Conservation (phyloP, 2,797 vertebrate species). For the Gymnothorax javanicus region DNA sequence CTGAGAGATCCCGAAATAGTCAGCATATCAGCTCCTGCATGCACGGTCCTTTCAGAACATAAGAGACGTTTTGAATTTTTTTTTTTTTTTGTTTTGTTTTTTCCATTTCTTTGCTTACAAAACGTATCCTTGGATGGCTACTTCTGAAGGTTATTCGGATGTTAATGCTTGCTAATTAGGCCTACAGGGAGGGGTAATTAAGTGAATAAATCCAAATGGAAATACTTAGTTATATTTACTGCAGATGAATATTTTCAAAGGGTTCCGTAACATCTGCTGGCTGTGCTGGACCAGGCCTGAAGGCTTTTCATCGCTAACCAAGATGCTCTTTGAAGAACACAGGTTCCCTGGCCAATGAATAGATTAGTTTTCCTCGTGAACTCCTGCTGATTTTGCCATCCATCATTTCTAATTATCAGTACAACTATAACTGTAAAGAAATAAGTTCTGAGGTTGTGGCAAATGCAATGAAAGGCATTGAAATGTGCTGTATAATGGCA, state of each 20-base stretch:
- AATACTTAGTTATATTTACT: neutral
- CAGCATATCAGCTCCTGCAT: neutral
- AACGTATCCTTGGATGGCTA: neutral
- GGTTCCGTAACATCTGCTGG: neutral
- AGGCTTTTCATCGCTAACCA: neutral
- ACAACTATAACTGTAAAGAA: neutral
- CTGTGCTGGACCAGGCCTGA: neutral
- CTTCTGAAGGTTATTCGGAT: neutral
- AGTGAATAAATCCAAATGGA: neutral
- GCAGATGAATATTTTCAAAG: conserved; percentile 21
- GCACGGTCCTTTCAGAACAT: neutral
- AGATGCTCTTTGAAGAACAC: neutral
- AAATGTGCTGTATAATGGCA: neutral
- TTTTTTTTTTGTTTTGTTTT: neutral
- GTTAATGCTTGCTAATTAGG: neutral
- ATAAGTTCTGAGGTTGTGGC: neutral
- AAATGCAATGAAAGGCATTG: neutral
- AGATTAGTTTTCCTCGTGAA: neutral
- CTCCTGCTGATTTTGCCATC: neutral
- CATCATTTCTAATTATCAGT: neutral
- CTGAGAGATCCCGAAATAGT: neutral
- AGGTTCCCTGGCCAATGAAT: neutral
- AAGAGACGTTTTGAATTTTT: neutral
- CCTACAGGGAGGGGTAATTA: neutral
- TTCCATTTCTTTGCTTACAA: neutral